Conservation (phyloP, 2,888 invertebrate species). For the Antitype chi region DNA sequence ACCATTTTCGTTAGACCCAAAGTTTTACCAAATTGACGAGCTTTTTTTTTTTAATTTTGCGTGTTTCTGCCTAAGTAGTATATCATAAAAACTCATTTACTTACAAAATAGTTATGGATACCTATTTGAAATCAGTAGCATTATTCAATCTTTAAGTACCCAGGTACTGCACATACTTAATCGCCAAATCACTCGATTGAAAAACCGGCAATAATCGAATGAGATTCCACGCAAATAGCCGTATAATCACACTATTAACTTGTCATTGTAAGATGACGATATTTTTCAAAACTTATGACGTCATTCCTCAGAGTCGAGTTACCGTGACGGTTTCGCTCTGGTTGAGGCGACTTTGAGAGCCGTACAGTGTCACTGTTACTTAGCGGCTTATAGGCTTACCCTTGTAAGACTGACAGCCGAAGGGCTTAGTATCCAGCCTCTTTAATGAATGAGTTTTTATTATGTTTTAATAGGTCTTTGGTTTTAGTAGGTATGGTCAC, state of each 20-base stretch:
- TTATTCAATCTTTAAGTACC: background rate
- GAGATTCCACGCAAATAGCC: conserved; percentile 36
- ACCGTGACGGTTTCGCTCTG: conserved; percentile 79
- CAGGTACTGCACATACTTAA: background rate
- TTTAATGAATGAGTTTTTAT: too few relatives aligned
- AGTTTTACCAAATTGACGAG: background rate
- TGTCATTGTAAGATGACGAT: conserved; percentile 39
- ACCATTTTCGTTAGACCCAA: background rate
- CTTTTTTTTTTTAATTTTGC: background rate
- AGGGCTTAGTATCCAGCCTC: background rate
- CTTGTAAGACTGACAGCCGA: background rate
- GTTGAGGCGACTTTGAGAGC: conserved; percentile 77
- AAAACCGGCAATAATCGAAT: conserved; percentile 24
- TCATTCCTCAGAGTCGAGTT: conserved; percentile 59
- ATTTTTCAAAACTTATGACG: conserved; percentile 68
- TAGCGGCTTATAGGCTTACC: conserved; percentile 21
- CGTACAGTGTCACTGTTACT: conserved; percentile 72
- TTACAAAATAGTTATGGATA: background rate
- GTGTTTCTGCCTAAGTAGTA: background rate
- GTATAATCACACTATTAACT: conserved; percentile 49
- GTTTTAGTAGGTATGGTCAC: too few relatives aligned
- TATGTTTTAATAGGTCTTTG: background rate
- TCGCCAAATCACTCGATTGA: background rate
- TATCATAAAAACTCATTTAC: background rate
- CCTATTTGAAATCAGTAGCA: background rate